Evolutionary conservation across 2,888 invertebrate species (phyloP), one percentile per base, ranked within the genome.

Genomic region (Oxytorus armatus): DNA sequence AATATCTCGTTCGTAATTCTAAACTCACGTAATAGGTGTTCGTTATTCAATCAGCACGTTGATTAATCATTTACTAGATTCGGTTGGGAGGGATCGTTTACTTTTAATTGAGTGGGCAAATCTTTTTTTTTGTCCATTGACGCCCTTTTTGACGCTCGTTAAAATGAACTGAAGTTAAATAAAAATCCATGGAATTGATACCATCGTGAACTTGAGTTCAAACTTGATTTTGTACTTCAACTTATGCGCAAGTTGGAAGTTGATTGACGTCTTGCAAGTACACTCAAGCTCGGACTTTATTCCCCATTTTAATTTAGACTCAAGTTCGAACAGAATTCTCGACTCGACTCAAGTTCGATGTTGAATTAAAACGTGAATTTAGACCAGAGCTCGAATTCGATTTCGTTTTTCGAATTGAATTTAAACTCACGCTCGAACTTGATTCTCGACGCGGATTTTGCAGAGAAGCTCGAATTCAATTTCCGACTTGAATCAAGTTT

Each of bases 1-100:
- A 69, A 75, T 78, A 59, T 61, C 77, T 81, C 57, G 81, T 79
- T 78, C 73, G 66, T 36, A 77, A 51, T 82, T 74, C 78, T 23
- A 25, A 57, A 68, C 47, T 59, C 68, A 39, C 66, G 42, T 76
- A 68, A 61, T 68, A 76, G 51, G 51, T 68, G 75, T 68, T 51
- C 49, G 59, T 59, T 68, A 61, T 61, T 59, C 39, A 59, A 21
- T 39, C 36, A 29, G 29, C 3, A 18, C 14, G 36, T 59, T 59
- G 36, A 39, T 21, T 29, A 11, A 36, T 59, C 36, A 23, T 47
- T 47, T 16, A 4, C 4, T 14, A 16, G 1, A 2, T 14, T 11
- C n/a, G n/a, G n/a, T n/a, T 16, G 4, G 11, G 5, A 1, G 14
- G n/a, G 10, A 42, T 5, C 10, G 10, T 5, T 42, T 5, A 42